Conservation (phyloP, 1,140 invertebrate species). For the Calycopis cecrops region DNA sequence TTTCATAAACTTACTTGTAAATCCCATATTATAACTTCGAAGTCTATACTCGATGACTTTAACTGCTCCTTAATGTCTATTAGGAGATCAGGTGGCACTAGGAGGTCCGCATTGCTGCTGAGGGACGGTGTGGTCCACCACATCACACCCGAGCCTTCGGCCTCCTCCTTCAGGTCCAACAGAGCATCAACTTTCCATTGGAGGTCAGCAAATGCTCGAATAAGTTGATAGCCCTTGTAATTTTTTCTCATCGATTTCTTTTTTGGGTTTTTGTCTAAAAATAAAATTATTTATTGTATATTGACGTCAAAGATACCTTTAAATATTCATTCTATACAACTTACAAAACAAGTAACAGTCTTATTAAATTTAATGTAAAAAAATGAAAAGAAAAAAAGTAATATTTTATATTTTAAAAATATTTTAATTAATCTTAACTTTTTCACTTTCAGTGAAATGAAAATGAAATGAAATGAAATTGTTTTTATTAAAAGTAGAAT, state of each 20-base stretch:
- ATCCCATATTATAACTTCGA: slow-evolving; percentile 82
- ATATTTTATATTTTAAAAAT: no score
- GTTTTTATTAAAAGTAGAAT: no score
- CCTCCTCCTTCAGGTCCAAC: slow-evolving; percentile 64
- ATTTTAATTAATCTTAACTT: no score
- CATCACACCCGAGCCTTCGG: slow-evolving; percentile 66
- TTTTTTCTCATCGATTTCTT: slow-evolving; percentile 63
- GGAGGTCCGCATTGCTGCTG: slow-evolving; percentile 81
- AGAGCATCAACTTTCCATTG: slow-evolving; percentile 60
- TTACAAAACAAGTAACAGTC: no score
- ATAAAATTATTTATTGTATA: slow-evolving; percentile 22
- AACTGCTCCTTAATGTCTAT: slow-evolving; percentile 80
- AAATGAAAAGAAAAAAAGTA: no score
- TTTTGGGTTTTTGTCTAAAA: slow-evolving; percentile 43
- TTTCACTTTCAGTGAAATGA: no score
- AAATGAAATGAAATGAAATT: no score
- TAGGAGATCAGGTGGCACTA: slow-evolving; percentile 80
- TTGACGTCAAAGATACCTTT: no score
- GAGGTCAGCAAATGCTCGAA: slow-evolving; percentile 56
- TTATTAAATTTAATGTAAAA: no score
- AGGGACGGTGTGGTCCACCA: slow-evolving; percentile 69
- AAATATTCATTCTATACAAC: no score
- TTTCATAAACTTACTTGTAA: slow-evolving; percentile 75
- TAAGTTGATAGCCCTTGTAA: slow-evolving; percentile 68
- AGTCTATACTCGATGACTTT: slow-evolving; percentile 78